Evolutionary conservation across 2,888 invertebrate species (phyloP).

Genomic region (Deladenus siricidicola): DNA sequence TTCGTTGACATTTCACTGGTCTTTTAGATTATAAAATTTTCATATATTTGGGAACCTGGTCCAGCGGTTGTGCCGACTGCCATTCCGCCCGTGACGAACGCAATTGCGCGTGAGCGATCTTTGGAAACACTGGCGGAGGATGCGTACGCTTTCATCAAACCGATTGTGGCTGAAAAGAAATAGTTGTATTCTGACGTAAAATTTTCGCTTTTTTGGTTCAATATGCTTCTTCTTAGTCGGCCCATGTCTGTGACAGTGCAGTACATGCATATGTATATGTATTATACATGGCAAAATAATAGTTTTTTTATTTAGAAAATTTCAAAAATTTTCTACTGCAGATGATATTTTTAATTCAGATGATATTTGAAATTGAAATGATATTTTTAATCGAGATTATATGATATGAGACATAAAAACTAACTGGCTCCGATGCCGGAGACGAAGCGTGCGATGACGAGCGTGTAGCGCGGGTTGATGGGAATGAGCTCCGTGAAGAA

Average conservation of each 20-base stretch:
- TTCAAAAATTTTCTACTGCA: too few species aligned
- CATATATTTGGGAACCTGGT: conserved; percentile 9
- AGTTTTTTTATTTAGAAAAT: too few species aligned
- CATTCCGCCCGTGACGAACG: conserved; percentile 53
- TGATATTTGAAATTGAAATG: too few species aligned
- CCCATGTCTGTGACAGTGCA: not conserved
- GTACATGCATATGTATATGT: too few species aligned
- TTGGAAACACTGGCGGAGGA: conserved; percentile 52
- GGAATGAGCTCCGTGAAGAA: conserved; percentile 18
- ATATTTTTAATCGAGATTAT: too few species aligned
- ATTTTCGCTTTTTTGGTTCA: not conserved
- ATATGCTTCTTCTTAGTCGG: too few species aligned
- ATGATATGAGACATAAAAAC: not conserved
- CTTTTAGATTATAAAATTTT: too few species aligned
- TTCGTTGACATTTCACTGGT: too few species aligned
- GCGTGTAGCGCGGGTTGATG: conserved; percentile 9
- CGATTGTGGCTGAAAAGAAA: conserved; percentile 52
- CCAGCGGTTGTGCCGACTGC: conserved; percentile 23
- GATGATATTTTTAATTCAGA: too few species aligned
- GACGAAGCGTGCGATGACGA: conserved; percentile 20
- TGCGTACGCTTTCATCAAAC: conserved; percentile 55
- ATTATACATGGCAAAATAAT: not conserved
- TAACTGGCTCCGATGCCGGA: conserved; percentile 19
- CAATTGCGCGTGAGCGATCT: conserved; percentile 55
- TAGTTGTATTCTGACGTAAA: not conserved